A percentile compares a stretch with the other conserved stretches of the same genome.
Evolutionary conservation across 2,797 vertebrate genomes (phyloP).

Genomic region (Muraenolepis orangiensis): DNA sequence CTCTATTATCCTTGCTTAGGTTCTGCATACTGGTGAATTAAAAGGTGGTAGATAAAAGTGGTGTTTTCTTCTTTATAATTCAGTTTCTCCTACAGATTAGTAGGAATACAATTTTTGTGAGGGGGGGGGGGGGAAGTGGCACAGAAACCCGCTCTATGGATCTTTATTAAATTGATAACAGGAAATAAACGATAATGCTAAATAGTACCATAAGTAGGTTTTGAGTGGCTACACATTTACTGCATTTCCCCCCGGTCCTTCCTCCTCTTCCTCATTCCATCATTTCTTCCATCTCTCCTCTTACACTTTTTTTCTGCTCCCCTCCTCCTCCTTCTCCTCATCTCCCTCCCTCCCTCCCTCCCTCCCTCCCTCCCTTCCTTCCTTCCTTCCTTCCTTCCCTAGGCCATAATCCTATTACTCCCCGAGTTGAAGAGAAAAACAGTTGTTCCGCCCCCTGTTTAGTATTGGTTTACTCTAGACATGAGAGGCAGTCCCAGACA

Average conservation of each 20-base stretch:
- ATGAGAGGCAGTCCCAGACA: not conserved
- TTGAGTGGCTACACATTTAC: too few species aligned
- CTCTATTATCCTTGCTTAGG: constrained; percentile 21
- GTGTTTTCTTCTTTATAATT: constrained; percentile 2
- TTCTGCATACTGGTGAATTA: constrained; percentile 22
- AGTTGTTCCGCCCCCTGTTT: not conserved
- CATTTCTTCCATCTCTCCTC: too few species aligned
- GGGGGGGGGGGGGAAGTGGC: fast-evolving
- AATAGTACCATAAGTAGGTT: not conserved
- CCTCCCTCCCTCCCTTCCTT: too few species aligned
- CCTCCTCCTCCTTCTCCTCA: not conserved
- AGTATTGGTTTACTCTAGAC: not conserved
- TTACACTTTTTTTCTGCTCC: too few species aligned
- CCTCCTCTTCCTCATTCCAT: too few species aligned
- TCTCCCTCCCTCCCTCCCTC: too few species aligned
- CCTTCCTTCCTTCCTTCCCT: not conserved
- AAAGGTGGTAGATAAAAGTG: constrained; percentile 3
- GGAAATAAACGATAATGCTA: not conserved
- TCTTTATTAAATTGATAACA: not conserved
- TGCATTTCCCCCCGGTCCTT: too few species aligned
- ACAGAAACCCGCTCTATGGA: not conserved
- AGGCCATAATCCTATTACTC: not conserved
- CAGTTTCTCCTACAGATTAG: constrained; percentile 7
- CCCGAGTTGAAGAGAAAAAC: not conserved
- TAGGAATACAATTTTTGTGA: not conserved